Percentiles rank a stretch among this genome's conserved stretches.
These are phyloP conservation scores for Marronus borbonicus DNA, from an alignment of 2,888 invertebrate genomes.

Conservation along the genomic window DNA sequence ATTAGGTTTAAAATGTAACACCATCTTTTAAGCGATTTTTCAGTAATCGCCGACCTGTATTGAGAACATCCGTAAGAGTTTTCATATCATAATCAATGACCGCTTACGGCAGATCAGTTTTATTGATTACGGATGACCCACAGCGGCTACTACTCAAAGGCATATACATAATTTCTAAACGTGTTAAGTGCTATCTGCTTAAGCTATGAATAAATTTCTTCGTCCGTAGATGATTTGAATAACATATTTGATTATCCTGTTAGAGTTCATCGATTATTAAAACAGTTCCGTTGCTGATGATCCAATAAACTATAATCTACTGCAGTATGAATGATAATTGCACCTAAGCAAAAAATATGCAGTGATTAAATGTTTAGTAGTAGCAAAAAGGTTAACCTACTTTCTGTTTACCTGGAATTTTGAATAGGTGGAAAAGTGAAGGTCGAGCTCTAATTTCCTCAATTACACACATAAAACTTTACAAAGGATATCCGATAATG, in stretches of 20 bases:
- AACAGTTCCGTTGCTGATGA: neutral
- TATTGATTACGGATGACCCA: conserved; percentile 1
- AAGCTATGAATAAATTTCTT: conserved; percentile 12
- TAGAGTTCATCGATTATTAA: neutral
- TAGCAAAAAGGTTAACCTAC: neutral
- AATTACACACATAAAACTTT: neutral
- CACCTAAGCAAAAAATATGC: neutral
- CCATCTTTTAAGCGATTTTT: too few relatives aligned
- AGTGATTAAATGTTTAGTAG: neutral
- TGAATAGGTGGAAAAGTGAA: neutral
- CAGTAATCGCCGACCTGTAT: neutral
- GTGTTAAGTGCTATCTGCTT: neutral
- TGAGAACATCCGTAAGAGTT: neutral
- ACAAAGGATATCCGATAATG: neutral
- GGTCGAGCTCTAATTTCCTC: neutral
- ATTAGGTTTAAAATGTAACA: too few relatives aligned
- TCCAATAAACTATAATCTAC: neutral
- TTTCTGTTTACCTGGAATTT: neutral
- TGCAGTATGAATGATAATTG: neutral
- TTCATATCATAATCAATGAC: neutral
- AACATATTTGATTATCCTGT: too few relatives aligned
- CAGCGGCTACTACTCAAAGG: neutral
- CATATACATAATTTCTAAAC: conserved; percentile 2
- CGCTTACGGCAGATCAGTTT: conserved; percentile 31
- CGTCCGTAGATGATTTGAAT: neutral